A percentile compares a stretch with the other conserved stretches of the same genome.
phyloP scores from a whole-genome alignment of 2,113 vertebrate genomes.

The Serilophus lunatus region DNA sequence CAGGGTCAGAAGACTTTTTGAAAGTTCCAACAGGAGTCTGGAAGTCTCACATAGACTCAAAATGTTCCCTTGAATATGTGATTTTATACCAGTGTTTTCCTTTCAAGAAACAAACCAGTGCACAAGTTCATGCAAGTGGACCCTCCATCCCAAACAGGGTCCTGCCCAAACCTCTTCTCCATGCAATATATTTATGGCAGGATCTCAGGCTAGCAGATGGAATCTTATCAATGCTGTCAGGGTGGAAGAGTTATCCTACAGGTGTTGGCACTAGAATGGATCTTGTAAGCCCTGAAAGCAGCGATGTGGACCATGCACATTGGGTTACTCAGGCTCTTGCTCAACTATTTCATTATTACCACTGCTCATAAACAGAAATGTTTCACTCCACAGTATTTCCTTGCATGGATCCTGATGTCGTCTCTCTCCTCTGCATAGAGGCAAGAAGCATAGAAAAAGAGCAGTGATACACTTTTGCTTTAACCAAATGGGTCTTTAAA shows the following conservation, averaged over 20 bases:
- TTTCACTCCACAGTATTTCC: not conserved
- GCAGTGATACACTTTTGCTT: not conserved
- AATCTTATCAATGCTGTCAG: accelerated
- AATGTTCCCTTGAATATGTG: accelerated
- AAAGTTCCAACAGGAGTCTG: not conserved
- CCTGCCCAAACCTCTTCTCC: not conserved
- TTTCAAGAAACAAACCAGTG: not conserved
- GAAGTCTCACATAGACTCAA: not conserved
- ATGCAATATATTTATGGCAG: accelerated
- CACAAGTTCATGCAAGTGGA: accelerated
- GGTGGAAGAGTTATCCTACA: accelerated
- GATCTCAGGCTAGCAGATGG: not conserved
- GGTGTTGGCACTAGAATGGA: accelerated
- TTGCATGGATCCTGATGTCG: not conserved
- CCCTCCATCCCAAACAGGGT: not conserved
- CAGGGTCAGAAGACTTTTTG: not conserved
- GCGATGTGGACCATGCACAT: accelerated
- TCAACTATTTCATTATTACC: not conserved
- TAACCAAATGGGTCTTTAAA: not conserved
- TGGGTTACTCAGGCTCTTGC: accelerated
- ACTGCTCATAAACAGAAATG: not conserved
- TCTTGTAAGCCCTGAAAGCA: not conserved
- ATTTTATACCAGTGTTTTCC: not conserved
- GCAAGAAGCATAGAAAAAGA: not conserved
- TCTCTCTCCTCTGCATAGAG: not conserved